Evolutionary conservation across 2,797 vertebrate genomes (phyloP), one percentile per base, ranked within the genome.

Genomic region (Sebastes oblongus): DNA sequence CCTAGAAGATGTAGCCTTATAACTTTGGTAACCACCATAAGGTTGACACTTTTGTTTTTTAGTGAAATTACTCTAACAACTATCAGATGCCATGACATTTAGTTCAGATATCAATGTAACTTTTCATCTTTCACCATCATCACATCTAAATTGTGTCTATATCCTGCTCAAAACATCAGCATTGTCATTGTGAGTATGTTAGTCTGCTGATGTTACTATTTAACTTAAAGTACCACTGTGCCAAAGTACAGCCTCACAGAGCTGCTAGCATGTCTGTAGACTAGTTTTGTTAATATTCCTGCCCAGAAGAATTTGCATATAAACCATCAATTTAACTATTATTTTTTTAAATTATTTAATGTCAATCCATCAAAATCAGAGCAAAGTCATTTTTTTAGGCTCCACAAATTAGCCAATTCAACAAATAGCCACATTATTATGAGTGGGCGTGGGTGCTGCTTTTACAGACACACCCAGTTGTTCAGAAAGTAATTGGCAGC

Each of bases 381-480:
- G 18, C 2, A 36, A 30, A 18, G 42, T 12, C 3, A 68, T 54
- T 25, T 54, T 54, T 66, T 58, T 39, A 50, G 50, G 6, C n/a
- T 62, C 4, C 6, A 55, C 69, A 71, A 70, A 24, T 50, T n/a
- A 72, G 29, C 59, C 55, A 24, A 24, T 5, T 65, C 34, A 24
- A 39, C 10, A 65, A 54, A 3, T 39, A 9, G 12, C 13, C 30
- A 66, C 71, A 54, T 74, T 36, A 55, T 52, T 55, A 74, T 78
- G n/a, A 25, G 24, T 46, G 75, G 82, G 72, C 73, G 60, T 72
- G 34, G 25, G 24, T 27, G 42, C 14, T 46, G 6, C 65, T 20
- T 8, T 24, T 30, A 24, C n/a, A 77, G 75, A 78, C 81, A 83
- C 89, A 72, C 79, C 84, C 83, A 5, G 3, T 24, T 66, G 61